phyloP scores from a whole-genome alignment of 2,888 invertebrate species.

The Temnothorax ravouxi region DNA sequence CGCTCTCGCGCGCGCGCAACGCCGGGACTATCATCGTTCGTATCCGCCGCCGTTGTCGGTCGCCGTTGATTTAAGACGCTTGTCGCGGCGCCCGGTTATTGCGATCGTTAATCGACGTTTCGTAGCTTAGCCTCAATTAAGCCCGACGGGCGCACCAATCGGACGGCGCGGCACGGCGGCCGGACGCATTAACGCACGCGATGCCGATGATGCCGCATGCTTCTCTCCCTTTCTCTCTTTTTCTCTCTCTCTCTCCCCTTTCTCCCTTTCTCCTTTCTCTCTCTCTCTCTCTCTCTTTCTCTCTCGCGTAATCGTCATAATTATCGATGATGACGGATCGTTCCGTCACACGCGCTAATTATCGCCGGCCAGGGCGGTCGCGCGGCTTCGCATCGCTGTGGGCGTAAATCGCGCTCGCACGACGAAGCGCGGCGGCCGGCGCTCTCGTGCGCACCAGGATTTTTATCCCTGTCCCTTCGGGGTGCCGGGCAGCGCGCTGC shows the following conservation, averaged over 20 bases:
- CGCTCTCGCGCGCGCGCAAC: constrained; percentile 68
- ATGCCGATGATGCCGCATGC: constrained; percentile 71
- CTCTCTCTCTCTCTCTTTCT: neutral
- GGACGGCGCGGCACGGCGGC: constrained; percentile 55
- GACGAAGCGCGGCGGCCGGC: constrained; percentile 16
- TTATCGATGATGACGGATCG: constrained; percentile 81
- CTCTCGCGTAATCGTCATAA: constrained; percentile 79
- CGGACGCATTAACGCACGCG: constrained; percentile 77
- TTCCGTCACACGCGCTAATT: constrained; percentile 77
- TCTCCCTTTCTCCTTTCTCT: neutral
- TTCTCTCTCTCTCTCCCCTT: no score
- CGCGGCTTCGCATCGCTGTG: constrained; percentile 55
- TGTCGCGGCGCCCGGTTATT: constrained; percentile 77
- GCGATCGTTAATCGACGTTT: constrained; percentile 81
- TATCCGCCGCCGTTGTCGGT: constrained; percentile 61
- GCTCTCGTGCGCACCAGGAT: constrained; percentile 67
- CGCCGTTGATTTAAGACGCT: constrained; percentile 77
- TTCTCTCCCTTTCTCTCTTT: neutral
- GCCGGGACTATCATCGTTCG: constrained; percentile 64
- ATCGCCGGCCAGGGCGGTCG: constrained; percentile 68
- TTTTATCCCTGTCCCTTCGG: constrained; percentile 66
- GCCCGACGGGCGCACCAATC: constrained; percentile 72
- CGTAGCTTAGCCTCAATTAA: constrained; percentile 79
- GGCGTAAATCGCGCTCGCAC: constrained; percentile 71
- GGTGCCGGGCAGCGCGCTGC: constrained; percentile 55